A percentile compares a stretch with the other conserved stretches of the same genome.
Evolutionary conservation across 1,140 invertebrate species (phyloP).

Genomic region (Aphidius ervi): DNA sequence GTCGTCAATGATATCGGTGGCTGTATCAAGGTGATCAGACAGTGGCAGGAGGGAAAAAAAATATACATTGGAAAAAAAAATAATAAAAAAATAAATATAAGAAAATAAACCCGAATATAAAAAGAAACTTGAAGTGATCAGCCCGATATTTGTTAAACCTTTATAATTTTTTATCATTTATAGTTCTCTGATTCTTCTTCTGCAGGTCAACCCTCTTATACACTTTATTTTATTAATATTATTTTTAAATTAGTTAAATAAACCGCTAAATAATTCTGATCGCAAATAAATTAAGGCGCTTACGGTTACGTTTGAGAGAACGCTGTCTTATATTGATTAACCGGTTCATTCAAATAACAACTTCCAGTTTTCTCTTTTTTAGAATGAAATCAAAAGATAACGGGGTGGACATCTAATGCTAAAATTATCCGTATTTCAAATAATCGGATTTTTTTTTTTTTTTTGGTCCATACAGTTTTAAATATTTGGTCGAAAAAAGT

Average conservation of each 20-base stretch:
- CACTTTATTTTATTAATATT: conserved; percentile 3
- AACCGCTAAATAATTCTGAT: conserved; percentile 34
- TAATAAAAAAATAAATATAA: conserved; percentile 4
- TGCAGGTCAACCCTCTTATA: conserved; percentile 3
- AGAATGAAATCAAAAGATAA: not conserved
- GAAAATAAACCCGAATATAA: too few species aligned
- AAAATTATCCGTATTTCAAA: too few species aligned
- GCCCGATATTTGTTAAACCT: conserved; percentile 25
- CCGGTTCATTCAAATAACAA: conserved; percentile 24
- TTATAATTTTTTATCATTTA: conserved; percentile 12
- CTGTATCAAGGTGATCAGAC: not conserved
- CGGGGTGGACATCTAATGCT: not conserved
- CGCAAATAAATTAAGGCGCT: conserved; percentile 20
- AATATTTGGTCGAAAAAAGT: too few species aligned
- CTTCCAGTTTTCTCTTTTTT: too few species aligned
- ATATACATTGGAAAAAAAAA: too few species aligned
- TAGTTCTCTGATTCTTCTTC: not conserved
- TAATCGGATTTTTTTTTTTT: not conserved
- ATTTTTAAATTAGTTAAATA: conserved; percentile 36
- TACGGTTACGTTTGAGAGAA: conserved; percentile 28
- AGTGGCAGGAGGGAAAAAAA: not conserved
- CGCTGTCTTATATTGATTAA: conserved; percentile 25
- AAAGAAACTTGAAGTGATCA: conserved; percentile 6
- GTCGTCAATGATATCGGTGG: conserved; percentile 33
- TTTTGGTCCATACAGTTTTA: too few species aligned